Conservation (phyloP, 2,113 vertebrate genomes). For the Catharus minimus region DNA sequence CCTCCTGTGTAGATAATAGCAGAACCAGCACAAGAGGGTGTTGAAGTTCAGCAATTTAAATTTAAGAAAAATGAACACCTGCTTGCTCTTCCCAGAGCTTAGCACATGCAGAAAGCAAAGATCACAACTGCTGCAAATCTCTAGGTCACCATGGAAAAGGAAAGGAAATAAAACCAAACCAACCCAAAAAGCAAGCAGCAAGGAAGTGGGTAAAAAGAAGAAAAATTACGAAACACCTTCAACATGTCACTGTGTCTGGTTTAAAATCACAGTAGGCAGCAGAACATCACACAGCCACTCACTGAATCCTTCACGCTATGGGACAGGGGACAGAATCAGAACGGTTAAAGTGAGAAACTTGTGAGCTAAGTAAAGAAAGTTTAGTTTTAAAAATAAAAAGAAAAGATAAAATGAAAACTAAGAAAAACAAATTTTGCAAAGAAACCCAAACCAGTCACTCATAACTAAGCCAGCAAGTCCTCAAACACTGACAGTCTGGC, state of each 20-base stretch:
- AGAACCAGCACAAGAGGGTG: background rate
- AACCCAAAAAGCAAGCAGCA: background rate
- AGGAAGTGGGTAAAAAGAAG: background rate
- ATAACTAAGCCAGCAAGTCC: accelerated
- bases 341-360: background rate
- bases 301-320: background rate
- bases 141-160: background rate
- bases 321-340: background rate
- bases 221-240: background rate
- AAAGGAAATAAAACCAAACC: accelerated
- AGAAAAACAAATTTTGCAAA: background rate
- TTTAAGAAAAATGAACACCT: background rate
- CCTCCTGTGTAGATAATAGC: background rate
- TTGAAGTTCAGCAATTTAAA: background rate
- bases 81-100: background rate
- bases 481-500: accelerated
- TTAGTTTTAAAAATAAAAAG: background rate
- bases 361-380: background rate
- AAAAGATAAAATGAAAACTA: background rate
- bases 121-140: background rate
- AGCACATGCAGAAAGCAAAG: background rate
- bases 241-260: background rate
- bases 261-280: background rate
- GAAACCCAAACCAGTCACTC: background rate
- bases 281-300: background rate